phyloP scores from a whole-genome alignment of 1,140 invertebrate species.

The Pseudomyrmex pallidus region DNA sequence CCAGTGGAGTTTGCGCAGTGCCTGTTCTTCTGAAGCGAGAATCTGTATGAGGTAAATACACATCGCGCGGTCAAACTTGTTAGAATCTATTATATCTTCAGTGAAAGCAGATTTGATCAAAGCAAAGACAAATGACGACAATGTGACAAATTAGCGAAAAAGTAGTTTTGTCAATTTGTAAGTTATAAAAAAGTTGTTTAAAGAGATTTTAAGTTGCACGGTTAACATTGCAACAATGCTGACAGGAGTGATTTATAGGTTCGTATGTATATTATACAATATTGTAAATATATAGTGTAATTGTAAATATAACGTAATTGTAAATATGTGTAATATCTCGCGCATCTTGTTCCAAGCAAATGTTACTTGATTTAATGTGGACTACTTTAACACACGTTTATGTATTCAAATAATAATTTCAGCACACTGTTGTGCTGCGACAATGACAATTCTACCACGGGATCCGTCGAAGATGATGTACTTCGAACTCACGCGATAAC shows the following conservation, averaged over 20 bases:
- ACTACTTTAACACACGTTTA: too few species aligned
- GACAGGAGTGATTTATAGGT: slow-evolving; percentile 64
- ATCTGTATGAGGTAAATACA: slow-evolving; percentile 23
- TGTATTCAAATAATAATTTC: not conserved
- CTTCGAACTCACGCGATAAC: slow-evolving; percentile 2
- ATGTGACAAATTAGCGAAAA: not conserved
- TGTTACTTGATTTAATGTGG: not conserved
- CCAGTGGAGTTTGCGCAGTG: slow-evolving; percentile 41
- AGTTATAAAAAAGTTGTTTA: not conserved
- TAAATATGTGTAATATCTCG: not conserved
- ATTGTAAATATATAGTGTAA: not conserved
- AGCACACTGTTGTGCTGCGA: slow-evolving; percentile 64
- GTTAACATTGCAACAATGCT: slow-evolving; percentile 48
- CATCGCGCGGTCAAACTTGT: slow-evolving; percentile 27
- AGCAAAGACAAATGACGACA: not conserved
- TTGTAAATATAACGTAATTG: not conserved
- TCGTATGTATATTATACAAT: slow-evolving; percentile 31
- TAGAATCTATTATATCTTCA: slow-evolving; percentile 52
- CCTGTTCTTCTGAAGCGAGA: slow-evolving; percentile 32
- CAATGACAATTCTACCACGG: slow-evolving; percentile 44
- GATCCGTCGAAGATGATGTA: not conserved
- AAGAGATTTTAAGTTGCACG: not conserved
- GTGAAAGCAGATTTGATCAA: slow-evolving; percentile 31
- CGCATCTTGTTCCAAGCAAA: not conserved
- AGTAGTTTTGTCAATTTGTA: too few species aligned